phyloP scores from a whole-genome alignment of 2,797 vertebrate genomes.

The Oreortyx pictus region DNA sequence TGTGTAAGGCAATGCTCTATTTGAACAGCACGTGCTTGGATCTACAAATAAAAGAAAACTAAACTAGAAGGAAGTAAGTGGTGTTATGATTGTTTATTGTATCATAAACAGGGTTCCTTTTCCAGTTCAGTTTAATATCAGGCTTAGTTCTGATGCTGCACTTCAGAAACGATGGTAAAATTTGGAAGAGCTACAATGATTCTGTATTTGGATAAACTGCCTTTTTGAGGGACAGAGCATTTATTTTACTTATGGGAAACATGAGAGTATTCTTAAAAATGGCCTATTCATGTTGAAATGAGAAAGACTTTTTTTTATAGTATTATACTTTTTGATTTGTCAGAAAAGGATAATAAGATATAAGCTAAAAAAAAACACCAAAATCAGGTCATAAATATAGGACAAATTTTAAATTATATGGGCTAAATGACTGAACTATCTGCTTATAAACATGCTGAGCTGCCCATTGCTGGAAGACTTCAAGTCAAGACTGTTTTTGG shows the following conservation, averaged over 20 bases:
- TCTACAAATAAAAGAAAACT: neutral
- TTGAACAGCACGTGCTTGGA: neutral
- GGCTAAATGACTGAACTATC: neutral
- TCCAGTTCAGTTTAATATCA: neutral
- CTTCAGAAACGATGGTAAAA: neutral
- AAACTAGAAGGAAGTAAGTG: neutral
- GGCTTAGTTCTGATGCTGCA: neutral
- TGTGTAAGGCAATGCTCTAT: neutral
- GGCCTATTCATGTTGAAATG: neutral
- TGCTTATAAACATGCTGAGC: neutral
- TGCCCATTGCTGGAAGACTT: neutral
- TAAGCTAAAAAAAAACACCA: neutral
- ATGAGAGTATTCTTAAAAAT: neutral
- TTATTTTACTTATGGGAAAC: neutral
- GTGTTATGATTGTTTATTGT: neutral
- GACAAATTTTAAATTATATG: neutral
- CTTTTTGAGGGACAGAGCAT: neutral
- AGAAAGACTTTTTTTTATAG: neutral
- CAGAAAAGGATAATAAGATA: neutral
- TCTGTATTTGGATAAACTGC: neutral
- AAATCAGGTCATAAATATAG: neutral
- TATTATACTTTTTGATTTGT: neutral
- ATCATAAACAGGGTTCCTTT: neutral
- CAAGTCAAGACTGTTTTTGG: neutral
- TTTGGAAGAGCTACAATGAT: neutral